Evolutionary conservation across 2,888 invertebrate species (phyloP).

Genomic region (Oconnorella tubifera): DNA sequence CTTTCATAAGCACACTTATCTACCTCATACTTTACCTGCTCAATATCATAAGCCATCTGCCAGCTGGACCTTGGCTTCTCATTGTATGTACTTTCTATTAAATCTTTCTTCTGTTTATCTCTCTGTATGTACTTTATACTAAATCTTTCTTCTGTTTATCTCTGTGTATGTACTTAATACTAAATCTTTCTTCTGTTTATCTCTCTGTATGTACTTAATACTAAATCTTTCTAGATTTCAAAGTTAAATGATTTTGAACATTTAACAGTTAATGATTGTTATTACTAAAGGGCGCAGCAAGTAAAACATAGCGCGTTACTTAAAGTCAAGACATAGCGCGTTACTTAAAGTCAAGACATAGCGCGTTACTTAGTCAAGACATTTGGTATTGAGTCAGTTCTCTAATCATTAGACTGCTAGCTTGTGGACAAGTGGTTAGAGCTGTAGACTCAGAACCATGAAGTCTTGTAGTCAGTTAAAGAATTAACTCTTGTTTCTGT

Average conservation of each 20-base stretch:
- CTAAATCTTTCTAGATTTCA: neutral
- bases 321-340: too few relatives aligned
- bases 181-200: neutral
- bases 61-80: constrained; percentile 34
- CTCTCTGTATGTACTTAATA: constrained; percentile 29
- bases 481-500: neutral
- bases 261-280: too few relatives aligned
- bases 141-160: constrained; percentile 10
- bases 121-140: constrained; percentile 25
- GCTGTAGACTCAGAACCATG: too few relatives aligned
- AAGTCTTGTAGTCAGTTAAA: too few relatives aligned
- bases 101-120: constrained; percentile 19
- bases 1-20: constrained; percentile 26
- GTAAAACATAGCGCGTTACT: too few relatives aligned
- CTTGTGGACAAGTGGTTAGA: too few relatives aligned
- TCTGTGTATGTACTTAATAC: constrained; percentile 27
- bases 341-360: too few relatives aligned
- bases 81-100: constrained; percentile 26
- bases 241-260: too few relatives aligned
- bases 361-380: too few relatives aligned
- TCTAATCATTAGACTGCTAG: too few relatives aligned
- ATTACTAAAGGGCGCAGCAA: too few relatives aligned
- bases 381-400: too few relatives aligned
- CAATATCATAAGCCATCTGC: constrained; percentile 30
- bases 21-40: constrained; percentile 30